Conservation (phyloP, 2,113 vertebrate genomes). For the Anguilla rostrata region DNA sequence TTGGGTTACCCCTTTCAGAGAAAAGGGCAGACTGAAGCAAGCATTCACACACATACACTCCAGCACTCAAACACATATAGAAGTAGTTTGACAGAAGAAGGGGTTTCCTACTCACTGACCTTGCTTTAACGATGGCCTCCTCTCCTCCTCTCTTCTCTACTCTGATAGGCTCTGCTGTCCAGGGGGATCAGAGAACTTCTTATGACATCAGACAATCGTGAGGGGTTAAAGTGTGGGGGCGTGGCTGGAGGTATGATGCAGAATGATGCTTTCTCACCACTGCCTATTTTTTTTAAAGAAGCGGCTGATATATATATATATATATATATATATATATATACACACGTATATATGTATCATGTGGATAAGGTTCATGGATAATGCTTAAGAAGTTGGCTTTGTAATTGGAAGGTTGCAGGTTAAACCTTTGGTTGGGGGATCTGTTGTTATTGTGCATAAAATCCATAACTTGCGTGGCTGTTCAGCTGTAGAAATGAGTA, state of each 20-base stretch:
- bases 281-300: not conserved
- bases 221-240: conserved; percentile 67
- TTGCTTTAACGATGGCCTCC: not conserved
- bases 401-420: not conserved
- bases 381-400: not conserved
- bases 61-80: too few relatives aligned
- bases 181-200: conserved; percentile 83
- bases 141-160: not conserved
- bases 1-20: not conserved
- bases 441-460: not conserved
- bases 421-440: not conserved
- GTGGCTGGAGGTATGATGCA: conserved; percentile 78
- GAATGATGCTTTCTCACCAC: not conserved
- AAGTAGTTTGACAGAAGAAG: too few relatives aligned
- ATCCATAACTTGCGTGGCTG: not conserved
- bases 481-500: too few relatives aligned
- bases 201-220: conserved; percentile 81
- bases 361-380: not conserved
- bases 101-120: too few relatives aligned
- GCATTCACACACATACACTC: not conserved
- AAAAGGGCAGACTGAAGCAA: too few relatives aligned
- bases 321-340: not conserved
- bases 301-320: not conserved
- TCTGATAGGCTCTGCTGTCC: conserved; percentile 71
- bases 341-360: not conserved